These are phyloP conservation scores for Glossophaga mutica DNA, from an alignment of 2,797 vertebrate species.

Conservation along the genomic window DNA sequence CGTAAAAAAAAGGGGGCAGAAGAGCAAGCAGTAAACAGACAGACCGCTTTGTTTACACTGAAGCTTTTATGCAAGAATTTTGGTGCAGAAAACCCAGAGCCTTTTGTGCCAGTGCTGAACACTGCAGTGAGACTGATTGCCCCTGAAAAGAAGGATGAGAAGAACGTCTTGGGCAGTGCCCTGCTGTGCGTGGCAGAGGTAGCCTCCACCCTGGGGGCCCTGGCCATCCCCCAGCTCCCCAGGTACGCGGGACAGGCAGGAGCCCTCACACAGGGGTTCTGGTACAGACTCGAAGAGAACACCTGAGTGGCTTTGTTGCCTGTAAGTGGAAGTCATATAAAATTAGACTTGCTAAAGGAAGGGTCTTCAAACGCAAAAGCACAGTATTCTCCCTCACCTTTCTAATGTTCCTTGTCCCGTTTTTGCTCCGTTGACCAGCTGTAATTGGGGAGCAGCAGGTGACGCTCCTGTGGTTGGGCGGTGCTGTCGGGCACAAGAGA, in stretches of 20 bases:
- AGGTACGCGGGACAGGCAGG: conserved; percentile 78
- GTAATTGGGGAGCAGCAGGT: not conserved
- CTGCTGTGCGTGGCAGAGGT: conserved; percentile 94
- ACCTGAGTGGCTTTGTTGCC: not conserved
- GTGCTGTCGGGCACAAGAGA: not conserved
- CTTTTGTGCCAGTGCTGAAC: conserved; percentile 88
- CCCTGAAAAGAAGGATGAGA: conserved; percentile 85
- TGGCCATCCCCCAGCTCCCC: conserved; percentile 93
- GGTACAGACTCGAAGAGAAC: no score
- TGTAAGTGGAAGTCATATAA: not conserved
- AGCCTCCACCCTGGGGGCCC: conserved; percentile 85
- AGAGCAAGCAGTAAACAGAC: conserved; percentile 93
- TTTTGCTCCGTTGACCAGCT: not conserved
- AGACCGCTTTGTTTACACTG: conserved; percentile 95
- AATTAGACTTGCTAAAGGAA: not conserved
- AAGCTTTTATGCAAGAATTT: conserved; percentile 95
- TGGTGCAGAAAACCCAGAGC: conserved; percentile 82
- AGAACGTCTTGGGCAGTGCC: conserved; percentile 91
- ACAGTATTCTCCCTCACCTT: not conserved
- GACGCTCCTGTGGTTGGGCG: no score
- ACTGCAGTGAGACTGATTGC: conserved; percentile 83
- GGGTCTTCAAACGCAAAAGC: not conserved
- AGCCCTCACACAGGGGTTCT: rapidly evolving
- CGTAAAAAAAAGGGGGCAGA: conserved; percentile 79
- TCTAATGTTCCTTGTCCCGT: not conserved